phyloP scores from a whole-genome alignment of 92 coral and sea anemone genomes.

The Bergia puertoricense region DNA sequence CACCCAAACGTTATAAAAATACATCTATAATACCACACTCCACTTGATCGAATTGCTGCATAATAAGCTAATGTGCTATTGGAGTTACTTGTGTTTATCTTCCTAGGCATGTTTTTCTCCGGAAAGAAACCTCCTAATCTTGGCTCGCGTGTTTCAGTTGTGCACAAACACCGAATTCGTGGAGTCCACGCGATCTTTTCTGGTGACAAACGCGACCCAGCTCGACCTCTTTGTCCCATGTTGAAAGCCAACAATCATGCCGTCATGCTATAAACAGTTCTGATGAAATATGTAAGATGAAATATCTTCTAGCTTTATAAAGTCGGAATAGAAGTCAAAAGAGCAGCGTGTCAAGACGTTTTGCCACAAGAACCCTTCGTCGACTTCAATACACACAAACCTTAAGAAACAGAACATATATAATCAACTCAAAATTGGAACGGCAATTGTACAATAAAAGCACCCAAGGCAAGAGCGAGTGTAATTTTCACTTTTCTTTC shows the following conservation, averaged over 20 bases:
- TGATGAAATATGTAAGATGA: neutral
- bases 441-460: no score
- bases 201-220: neutral
- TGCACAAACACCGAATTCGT: neutral
- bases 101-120: neutral
- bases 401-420: no score
- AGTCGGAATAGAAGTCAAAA: no score
- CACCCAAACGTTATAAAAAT: neutral
- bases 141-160: neutral
- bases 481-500: no score
- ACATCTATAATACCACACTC: neutral
- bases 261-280: neutral
- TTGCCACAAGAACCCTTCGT: no score
- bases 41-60: neutral
- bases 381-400: no score
- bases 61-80: neutral
- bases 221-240: neutral
- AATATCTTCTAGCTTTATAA: neutral
- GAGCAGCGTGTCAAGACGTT: no score
- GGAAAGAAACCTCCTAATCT: conserved; percentile 5
- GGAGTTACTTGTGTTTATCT: neutral
- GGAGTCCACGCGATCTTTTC: neutral
- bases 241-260: neutral
- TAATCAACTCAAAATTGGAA: no score
- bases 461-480: no score